These are phyloP conservation scores for Turnix velox DNA, from an alignment of 2,113 vertebrate genomes.

Conservation along the genomic window DNA sequence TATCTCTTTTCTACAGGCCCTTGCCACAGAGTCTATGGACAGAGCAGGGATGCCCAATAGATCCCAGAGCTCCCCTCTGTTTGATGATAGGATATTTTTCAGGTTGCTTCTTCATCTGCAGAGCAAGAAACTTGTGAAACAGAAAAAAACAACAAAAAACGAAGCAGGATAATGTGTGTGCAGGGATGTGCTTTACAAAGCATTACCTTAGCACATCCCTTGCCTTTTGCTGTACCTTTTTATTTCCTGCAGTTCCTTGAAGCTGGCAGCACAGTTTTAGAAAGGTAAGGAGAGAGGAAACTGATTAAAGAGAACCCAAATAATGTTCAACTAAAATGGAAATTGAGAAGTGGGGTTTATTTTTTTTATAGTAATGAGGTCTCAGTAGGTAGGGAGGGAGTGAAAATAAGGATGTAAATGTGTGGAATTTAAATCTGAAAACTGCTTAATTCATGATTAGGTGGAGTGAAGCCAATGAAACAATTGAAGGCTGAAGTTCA, in stretches of 20 bases:
- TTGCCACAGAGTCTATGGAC: not conserved
- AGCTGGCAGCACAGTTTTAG: not conserved
- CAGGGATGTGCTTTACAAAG: not conserved
- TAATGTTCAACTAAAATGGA: not conserved
- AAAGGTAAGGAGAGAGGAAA: not conserved
- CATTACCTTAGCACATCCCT: not conserved
- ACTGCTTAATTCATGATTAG: not conserved
- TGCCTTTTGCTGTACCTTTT: not conserved
- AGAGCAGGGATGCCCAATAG: not conserved
- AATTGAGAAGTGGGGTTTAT: not conserved
- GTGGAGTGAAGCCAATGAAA: not conserved
- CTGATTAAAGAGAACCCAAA: not conserved
- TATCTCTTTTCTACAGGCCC: not conserved
- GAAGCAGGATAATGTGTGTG: rapidly evolving
- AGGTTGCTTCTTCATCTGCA: not conserved
- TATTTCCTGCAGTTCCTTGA: not conserved
- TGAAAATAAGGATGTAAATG: not conserved
- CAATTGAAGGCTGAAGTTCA: rapidly evolving
- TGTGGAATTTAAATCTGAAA: not conserved
- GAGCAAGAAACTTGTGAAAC: not conserved
- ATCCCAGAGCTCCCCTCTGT: not conserved
- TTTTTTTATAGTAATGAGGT: not conserved
- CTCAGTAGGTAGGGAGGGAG: not conserved
- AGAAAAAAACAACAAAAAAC: not conserved
- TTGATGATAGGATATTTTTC: not conserved